Evolutionary conservation across 1,140 invertebrate species (phyloP).

Genomic region (Heterodera carotae): DNA sequence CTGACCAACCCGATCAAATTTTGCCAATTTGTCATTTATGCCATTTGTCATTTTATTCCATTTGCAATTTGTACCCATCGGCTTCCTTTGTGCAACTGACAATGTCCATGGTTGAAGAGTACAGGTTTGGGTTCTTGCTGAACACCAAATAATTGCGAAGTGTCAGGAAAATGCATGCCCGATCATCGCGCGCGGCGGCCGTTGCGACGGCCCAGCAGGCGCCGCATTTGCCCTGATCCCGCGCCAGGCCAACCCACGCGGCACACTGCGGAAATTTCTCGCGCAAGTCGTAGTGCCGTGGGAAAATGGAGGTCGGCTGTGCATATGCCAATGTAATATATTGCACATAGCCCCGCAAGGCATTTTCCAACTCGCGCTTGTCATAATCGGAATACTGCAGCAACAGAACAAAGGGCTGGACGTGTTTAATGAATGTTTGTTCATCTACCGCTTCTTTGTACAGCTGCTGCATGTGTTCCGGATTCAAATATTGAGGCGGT

Average conservation of each 20-base stretch:
- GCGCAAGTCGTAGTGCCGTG: not conserved
- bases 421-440: too few species aligned
- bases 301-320: not conserved
- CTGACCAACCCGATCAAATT: too few species aligned
- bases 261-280: not conserved
- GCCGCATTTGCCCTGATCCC: slow-evolving; percentile 1
- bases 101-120: not conserved
- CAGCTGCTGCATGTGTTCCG: not conserved
- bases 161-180: not conserved
- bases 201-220: slow-evolving; percentile 19
- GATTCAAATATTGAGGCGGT: not conserved
- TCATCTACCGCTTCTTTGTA: not conserved
- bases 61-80: not conserved
- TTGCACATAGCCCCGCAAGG: not conserved
- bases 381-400: not conserved
- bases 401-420: not conserved
- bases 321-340: not conserved
- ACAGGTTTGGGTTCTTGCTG: not conserved
- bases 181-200: not conserved
- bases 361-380: not conserved
- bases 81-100: not conserved
- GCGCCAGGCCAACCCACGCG: not conserved
- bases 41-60: not conserved
- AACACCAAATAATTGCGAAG: not conserved
- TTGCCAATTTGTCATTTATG: too few species aligned